These are phyloP conservation scores for Crotalus viridis DNA, from an alignment of 2,113 vertebrate genomes.

Conservation along the genomic window DNA sequence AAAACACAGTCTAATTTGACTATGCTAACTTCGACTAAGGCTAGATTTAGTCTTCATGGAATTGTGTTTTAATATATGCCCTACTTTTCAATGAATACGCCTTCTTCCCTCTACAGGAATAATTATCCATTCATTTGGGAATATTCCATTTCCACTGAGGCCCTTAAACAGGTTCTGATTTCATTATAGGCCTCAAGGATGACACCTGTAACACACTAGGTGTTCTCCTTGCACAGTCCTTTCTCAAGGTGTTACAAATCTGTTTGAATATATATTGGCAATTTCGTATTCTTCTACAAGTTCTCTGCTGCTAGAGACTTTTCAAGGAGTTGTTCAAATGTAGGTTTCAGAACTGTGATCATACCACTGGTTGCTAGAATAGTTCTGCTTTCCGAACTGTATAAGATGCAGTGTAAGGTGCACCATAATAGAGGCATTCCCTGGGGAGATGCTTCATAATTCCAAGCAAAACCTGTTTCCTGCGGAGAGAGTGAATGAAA, in stretches of 20 bases:
- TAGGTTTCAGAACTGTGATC: background rate
- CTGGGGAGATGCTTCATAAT: background rate
- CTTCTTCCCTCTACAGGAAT: background rate
- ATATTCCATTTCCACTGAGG: background rate
- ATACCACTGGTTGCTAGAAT: background rate
- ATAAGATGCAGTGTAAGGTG: background rate
- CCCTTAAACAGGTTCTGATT: background rate
- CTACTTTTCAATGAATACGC: background rate
- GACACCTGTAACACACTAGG: background rate
- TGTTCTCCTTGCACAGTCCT: background rate
- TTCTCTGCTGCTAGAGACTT: background rate
- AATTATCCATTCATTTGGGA: background rate
- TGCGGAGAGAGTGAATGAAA: background rate
- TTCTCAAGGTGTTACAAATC: background rate
- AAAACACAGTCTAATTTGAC: background rate
- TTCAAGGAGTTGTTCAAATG: background rate
- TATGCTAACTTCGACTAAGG: background rate
- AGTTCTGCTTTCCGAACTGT: background rate
- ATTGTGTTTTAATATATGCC: background rate
- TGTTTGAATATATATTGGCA: background rate
- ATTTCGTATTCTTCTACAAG: background rate
- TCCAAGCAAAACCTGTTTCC: background rate
- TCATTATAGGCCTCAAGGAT: background rate
- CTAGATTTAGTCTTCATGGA: background rate
- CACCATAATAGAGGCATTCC: background rate